Evolutionary conservation across 2,113 vertebrate genomes (phyloP), one percentile per base, ranked within the genome.

Genomic region (Chascanopsetta lugubris): DNA sequence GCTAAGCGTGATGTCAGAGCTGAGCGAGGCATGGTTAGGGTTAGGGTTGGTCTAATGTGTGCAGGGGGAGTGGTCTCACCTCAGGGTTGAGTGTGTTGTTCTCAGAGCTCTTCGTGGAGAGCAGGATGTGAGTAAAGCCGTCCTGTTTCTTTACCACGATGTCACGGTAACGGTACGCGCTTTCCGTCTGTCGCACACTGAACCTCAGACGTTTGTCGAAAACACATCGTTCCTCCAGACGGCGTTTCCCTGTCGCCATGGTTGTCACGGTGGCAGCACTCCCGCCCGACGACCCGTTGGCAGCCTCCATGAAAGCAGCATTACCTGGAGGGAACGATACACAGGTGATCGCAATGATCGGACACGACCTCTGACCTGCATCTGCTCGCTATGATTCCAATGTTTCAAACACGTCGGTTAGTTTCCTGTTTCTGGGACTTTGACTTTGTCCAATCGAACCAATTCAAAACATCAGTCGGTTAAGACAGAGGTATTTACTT

Each of bases 81-180:
- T 99, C 96, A 7, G 97, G 96, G 69, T 97, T 99, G 22, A 99
- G 92, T 1, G 94, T 95, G 89, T 99, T 99, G 91, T 99, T 96
- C 85, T 98, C 96, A 0, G 97, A 97, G 18, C 95, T 96, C 75
- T 97, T 98, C 57, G 96, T 99, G 12, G 97, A 98, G 11, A 99
- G 92, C 89, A 99, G 89, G 79, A 99, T 96, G 85, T 99, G 97
- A 3, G 96, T 99, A 91, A 98, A 99, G 61, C 97, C 96, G 5
- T 99, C 97, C 38, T 98, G 97, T 48, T 99, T 99, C 82, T 95
- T 95, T 77, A 99, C 97, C 61, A 99, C 95, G 38, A 99, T 97
- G 87, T 99, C 96, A 47, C 97, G 93, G 89, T 99, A 99, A 17
- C 96, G 94, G 89, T 98, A 99, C 0, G 97, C 96, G 2, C 96